These are phyloP conservation scores for Mareca strepera DNA, from an alignment of 2,797 vertebrate species.

Conservation along the genomic window DNA sequence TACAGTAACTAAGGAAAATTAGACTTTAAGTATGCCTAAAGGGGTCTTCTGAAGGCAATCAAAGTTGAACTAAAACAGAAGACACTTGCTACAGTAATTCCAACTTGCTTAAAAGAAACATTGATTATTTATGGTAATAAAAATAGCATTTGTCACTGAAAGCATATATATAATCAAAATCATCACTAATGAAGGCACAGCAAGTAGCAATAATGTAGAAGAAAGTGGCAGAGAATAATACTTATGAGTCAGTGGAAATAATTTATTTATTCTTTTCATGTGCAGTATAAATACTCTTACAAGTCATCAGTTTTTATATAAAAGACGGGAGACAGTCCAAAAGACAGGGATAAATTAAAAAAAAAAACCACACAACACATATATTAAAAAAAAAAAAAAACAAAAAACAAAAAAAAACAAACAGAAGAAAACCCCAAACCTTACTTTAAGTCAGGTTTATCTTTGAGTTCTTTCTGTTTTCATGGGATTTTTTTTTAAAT, in stretches of 20 bases:
- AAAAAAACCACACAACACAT: too few relatives aligned
- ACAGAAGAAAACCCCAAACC: background rate
- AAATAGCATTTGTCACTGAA: background rate
- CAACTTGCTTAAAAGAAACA: background rate
- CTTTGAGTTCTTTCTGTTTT: background rate
- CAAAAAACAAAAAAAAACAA: fast-evolving
- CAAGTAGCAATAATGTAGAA: background rate
- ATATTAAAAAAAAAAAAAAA: background rate
- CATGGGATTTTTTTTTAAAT: background rate
- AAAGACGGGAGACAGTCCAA: background rate
- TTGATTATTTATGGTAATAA: background rate
- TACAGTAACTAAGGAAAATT: background rate
- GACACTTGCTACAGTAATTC: background rate
- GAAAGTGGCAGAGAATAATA: background rate
- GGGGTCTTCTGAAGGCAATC: background rate
- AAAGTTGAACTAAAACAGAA: background rate
- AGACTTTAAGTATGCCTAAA: background rate
- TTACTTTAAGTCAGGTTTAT: background rate
- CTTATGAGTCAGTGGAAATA: background rate
- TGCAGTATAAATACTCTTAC: background rate
- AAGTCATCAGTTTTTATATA: background rate
- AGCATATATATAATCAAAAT: background rate
- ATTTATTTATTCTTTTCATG: background rate
- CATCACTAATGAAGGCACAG: background rate
- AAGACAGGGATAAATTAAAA: background rate